Evolutionary conservation across 1,140 invertebrate species (phyloP).

Genomic region (Caenorhabditis briggsae): DNA sequence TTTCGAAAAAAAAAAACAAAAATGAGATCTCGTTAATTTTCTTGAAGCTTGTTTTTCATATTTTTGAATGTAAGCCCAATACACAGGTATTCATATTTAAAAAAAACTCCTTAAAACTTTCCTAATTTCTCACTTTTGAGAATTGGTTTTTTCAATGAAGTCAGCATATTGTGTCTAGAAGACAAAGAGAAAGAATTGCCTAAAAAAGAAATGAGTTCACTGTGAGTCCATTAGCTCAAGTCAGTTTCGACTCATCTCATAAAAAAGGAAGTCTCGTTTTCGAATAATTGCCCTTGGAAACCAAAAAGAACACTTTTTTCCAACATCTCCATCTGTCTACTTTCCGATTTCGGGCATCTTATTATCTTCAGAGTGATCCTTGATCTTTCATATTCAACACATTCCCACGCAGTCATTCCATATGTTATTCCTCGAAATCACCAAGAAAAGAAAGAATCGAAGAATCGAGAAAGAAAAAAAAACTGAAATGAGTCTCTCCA

Average conservation of each 20-base stretch:
- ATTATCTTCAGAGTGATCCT: conserved; percentile 5
- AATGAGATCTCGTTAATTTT: too few species aligned
- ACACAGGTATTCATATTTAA: too few species aligned
- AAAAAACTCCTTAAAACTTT: too few species aligned
- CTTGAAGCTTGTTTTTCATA: too few species aligned
- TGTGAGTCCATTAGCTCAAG: not conserved
- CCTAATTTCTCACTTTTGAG: too few species aligned
- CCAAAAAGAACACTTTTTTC: not conserved
- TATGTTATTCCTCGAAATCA: not conserved
- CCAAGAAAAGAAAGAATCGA: not conserved
- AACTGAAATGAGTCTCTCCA: not conserved
- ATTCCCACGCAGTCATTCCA: conserved; percentile 20
- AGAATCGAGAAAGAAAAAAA: conserved; percentile 5
- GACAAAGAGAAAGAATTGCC: too few species aligned
- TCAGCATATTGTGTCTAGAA: too few species aligned
- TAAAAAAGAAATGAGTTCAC: not conserved
- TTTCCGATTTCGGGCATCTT: not conserved
- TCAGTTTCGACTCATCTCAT: not conserved
- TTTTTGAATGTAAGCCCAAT: too few species aligned
- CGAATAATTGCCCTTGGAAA: conserved; percentile 31
- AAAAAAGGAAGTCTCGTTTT: conserved; percentile 11
- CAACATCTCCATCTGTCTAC: not conserved
- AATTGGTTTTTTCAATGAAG: too few species aligned
- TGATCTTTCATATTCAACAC: not conserved
- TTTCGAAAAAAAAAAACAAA: too few species aligned